These are phyloP conservation scores for Taphrorychus bicolor DNA, from an alignment of 2,888 invertebrate species.

Conservation along the genomic window DNA sequence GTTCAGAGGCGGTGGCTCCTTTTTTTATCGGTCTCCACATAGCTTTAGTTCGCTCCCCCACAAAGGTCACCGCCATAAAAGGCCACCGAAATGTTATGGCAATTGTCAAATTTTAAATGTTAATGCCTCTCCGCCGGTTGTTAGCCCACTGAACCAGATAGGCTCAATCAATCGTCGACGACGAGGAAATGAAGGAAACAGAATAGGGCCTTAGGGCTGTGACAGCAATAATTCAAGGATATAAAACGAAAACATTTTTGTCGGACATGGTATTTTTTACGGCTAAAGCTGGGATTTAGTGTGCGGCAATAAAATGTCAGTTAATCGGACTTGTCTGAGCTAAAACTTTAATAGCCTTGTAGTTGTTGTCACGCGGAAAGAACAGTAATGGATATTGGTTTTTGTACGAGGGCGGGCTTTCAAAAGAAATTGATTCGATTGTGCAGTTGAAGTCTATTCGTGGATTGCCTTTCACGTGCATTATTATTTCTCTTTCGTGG, in stretches of 20 bases:
- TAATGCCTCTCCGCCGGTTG: not conserved
- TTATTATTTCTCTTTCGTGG: not conserved
- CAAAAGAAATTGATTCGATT: not conserved
- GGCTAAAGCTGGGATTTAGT: slow-evolving; percentile 21
- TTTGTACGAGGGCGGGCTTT: slow-evolving; percentile 6
- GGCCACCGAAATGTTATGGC: not conserved
- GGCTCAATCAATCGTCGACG: not conserved
- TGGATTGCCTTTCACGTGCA: not conserved
- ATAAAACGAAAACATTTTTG: slow-evolving; percentile 28
- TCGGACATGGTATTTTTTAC: slow-evolving; percentile 23
- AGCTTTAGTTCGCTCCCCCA: not conserved
- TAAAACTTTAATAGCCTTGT: slow-evolving; percentile 22
- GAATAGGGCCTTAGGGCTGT: slow-evolving; percentile 1
- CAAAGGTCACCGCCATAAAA: not conserved
- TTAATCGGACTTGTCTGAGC: slow-evolving; percentile 27
- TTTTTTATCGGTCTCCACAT: not conserved
- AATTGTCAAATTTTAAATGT: not conserved
- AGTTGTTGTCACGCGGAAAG: slow-evolving; percentile 7
- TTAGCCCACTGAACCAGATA: slow-evolving; percentile 1
- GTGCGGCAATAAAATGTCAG: slow-evolving; percentile 23
- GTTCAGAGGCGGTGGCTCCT: not conserved
- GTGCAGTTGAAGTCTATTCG: slow-evolving; percentile 1
- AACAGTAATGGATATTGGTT: slow-evolving; percentile 21
- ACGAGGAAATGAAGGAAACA: not conserved
- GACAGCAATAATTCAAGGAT: slow-evolving; percentile 21